phyloP scores from a whole-genome alignment of 2,888 invertebrate genomes.

The Agrotis exclamationis region DNA sequence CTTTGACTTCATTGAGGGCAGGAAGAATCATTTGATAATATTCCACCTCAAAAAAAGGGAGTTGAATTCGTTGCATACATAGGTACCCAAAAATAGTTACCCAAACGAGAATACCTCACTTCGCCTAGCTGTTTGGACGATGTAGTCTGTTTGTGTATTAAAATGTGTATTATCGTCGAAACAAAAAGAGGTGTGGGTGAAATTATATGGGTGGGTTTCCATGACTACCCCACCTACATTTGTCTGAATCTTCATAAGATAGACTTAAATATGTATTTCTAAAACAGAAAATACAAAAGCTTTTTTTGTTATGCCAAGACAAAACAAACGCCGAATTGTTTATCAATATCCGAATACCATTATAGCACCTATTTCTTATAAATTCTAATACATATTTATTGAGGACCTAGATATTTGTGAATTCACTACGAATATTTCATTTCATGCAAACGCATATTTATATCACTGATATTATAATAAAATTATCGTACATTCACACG shows the following conservation, averaged over 20 bases:
- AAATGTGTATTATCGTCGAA: not conserved
- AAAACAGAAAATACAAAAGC: not conserved
- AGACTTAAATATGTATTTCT: too few species aligned
- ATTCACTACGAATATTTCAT: slow-evolving; percentile 3
- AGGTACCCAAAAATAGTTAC: too few species aligned
- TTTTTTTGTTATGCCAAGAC: not conserved
- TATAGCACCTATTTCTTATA: not conserved
- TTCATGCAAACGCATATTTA: not conserved
- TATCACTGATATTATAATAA: not conserved
- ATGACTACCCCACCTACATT: not conserved
- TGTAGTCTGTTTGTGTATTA: not conserved
- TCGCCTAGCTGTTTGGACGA: not conserved
- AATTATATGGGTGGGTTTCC: not conserved
- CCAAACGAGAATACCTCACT: too few species aligned
- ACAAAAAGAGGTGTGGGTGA: too few species aligned
- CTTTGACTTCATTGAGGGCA: too few species aligned
- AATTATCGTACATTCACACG: too few species aligned
- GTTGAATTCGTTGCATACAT: too few species aligned
- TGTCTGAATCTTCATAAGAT: not conserved
- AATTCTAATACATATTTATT: not conserved
- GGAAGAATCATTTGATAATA: too few species aligned
- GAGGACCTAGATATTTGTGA: not conserved
- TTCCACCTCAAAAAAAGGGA: too few species aligned
- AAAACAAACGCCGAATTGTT: slow-evolving; percentile 4
- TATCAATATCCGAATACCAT: not conserved